phyloP scores from a whole-genome alignment of 2,797 vertebrate species.

The Phoebastria nigripes region DNA sequence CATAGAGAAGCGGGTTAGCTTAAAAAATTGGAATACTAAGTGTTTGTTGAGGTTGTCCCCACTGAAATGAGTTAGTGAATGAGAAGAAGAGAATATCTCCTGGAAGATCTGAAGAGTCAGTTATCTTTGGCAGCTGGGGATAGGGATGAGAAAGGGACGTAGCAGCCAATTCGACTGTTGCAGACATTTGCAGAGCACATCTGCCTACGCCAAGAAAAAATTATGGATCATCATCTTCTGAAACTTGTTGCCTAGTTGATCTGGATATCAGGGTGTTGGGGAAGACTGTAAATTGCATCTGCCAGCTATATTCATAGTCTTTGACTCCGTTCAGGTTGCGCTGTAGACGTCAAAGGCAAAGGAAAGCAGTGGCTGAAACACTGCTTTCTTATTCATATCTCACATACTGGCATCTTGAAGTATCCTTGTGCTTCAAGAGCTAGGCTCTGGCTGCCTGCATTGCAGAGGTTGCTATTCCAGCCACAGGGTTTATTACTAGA shows the following conservation, averaged over 20 bases:
- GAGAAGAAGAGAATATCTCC: neutral
- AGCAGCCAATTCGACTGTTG: neutral
- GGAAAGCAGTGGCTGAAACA: neutral
- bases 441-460: fast-evolving
- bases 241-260: neutral
- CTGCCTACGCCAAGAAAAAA: neutral
- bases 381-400: neutral
- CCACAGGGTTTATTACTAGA: neutral
- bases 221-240: neutral
- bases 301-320: neutral
- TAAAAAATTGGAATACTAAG: neutral
- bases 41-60: neutral
- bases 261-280: neutral
- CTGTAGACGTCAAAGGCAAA: neutral
- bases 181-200: neutral
- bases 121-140: neutral
- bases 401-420: too few species aligned
- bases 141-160: neutral
- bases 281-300: neutral
- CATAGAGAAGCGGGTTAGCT: neutral
- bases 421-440: neutral
- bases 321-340: neutral
- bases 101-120: neutral
- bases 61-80: neutral
- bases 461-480: neutral